Evolutionary conservation across 2,113 vertebrate genomes (phyloP), one percentile per base, ranked within the genome.

Genomic region (Catharus fuscescens): DNA sequence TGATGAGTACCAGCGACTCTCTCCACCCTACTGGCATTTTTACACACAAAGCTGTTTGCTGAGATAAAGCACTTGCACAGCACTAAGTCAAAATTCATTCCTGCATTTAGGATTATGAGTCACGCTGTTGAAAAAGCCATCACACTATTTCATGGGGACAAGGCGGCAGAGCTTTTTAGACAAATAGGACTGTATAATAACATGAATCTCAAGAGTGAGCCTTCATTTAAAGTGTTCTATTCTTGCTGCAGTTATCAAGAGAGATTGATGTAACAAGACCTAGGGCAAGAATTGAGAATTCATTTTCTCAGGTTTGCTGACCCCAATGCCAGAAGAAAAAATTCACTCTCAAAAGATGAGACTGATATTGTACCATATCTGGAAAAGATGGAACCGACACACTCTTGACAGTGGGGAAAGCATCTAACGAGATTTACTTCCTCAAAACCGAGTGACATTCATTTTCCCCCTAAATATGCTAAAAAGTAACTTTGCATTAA

Each of bases 71-170:
- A 79, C 40, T 93, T 60, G 45, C 52, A 64, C 36, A 60, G 69
- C 80, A 94, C 53, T 69, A 56, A 71, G 48, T 62, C 72, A 84
- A 91, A 96, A 92, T 79, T 73, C 62, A 69, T 74, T 80, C 84
- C 87, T 85, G 77, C 62, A 85, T 91, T 95, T 90, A 90, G 84
- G 66, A 90, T 77, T 94, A 94, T 86, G 92, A 96, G 80, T 89
- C 90, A 96, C 10, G 34, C 54, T 85, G 80, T 60, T 79, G 87
- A 89, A 94, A 95, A 91, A 93, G 47, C 87, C 83, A 90, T 91
- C 66, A 54, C 5, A 36, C 23, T 42, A 47, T 53, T 90, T 88
- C 70, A 85, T 5, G 42, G 50, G 59, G 54, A 81, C 78, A 59
- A 87, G 78, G 81, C 28, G 15, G 77, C 78, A 69, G 79, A 79